phyloP scores from a whole-genome alignment of 2,888 invertebrate genomes.

The Aporophyla lueneburgensis region DNA sequence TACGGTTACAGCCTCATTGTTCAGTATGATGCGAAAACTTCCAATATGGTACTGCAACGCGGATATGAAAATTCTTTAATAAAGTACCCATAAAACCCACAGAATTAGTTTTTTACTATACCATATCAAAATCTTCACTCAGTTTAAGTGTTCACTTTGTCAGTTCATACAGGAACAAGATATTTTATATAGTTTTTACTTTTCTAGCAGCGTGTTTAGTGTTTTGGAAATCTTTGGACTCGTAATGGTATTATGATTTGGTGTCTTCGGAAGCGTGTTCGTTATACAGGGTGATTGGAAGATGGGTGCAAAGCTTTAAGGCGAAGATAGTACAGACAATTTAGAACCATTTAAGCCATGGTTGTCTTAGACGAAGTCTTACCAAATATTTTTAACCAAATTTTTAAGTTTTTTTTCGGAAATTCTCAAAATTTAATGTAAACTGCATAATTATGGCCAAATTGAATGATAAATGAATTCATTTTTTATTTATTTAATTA shows the following conservation, averaged over 20 bases:
- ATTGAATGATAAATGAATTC: too few species aligned
- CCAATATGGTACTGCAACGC: neutral
- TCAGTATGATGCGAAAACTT: neutral
- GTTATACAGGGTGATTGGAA: too few species aligned
- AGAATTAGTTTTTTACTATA: neutral
- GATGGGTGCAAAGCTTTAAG: too few species aligned
- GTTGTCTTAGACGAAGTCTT: too few species aligned
- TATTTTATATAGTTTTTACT: neutral
- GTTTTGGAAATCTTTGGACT: neutral
- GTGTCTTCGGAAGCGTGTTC: neutral
- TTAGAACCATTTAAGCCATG: too few species aligned
- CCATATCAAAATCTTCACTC: constrained; percentile 14
- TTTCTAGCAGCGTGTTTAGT: neutral
- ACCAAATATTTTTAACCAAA: too few species aligned
- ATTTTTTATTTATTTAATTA: too few species aligned
- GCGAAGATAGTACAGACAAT: too few species aligned
- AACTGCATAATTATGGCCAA: too few species aligned
- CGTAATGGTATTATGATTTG: neutral
- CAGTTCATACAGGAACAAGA: neutral
- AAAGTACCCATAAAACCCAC: neutral
- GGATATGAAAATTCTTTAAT: constrained; percentile 5
- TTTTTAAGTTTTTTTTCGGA: too few species aligned
- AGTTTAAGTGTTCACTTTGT: neutral
- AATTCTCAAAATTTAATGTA: too few species aligned
- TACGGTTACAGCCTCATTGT: too few species aligned